phyloP scores from a whole-genome alignment of 1,140 invertebrate species.

The Lordiphosa stackelbergi region DNA sequence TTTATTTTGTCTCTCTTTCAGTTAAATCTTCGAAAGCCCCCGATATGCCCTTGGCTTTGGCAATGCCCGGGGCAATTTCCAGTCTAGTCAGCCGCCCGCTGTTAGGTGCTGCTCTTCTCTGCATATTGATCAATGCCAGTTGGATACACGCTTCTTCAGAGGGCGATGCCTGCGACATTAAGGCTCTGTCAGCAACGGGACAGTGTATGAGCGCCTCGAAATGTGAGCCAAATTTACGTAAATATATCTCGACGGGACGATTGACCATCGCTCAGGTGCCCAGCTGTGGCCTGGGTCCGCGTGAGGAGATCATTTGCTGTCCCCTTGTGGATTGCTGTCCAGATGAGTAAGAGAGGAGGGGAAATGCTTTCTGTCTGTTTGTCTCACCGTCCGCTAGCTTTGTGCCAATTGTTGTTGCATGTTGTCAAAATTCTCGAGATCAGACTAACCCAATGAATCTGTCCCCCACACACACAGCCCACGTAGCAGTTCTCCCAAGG shows the following conservation, averaged over 20 bases:
- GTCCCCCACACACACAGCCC: constrained; percentile 19
- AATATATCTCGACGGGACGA: constrained; percentile 35
- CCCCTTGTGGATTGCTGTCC: constrained; percentile 41
- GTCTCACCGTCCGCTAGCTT: constrained; percentile 6
- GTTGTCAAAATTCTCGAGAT: neutral
- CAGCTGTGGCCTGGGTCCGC: constrained; percentile 41
- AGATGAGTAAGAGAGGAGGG: constrained; percentile 17
- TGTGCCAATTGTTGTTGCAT: constrained; percentile 30
- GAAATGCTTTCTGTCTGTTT: constrained; percentile 18
- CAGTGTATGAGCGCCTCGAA: constrained; percentile 25
- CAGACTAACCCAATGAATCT: constrained; percentile 14
- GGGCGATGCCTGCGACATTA: constrained; percentile 37
- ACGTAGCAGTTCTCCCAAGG: constrained; percentile 1
- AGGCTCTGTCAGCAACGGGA: constrained; percentile 20
- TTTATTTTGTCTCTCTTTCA: neutral
- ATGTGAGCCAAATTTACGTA: constrained; percentile 39
- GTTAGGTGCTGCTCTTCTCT: constrained; percentile 6
- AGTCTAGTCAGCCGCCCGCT: constrained; percentile 9
- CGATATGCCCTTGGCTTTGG: neutral
- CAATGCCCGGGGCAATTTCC: neutral
- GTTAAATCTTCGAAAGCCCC: neutral
- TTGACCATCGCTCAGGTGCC: constrained; percentile 34
- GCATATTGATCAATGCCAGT: constrained; percentile 3
- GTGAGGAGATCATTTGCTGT: constrained; percentile 66
- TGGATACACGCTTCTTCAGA: constrained; percentile 32